phyloP scores from a whole-genome alignment of 1,140 invertebrate genomes.

The Drosophila hydei region DNA sequence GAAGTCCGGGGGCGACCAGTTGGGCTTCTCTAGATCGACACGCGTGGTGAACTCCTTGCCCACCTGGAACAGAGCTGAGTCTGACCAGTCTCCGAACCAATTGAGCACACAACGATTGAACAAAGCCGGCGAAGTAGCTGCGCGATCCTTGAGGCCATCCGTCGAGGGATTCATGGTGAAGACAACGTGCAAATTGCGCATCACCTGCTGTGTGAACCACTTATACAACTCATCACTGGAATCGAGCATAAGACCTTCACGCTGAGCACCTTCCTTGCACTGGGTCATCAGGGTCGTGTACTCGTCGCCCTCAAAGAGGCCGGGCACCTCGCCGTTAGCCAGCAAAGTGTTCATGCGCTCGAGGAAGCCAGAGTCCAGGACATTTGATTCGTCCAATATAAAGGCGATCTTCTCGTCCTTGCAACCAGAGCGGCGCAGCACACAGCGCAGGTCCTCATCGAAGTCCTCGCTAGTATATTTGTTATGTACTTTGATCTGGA shows the following conservation, averaged over 20 bases:
- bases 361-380: conserved; percentile 98
- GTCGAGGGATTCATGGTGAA: conserved; percentile 99
- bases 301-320: conserved; percentile 97
- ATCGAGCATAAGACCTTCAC: conserved; percentile 99
- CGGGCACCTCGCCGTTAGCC: conserved; percentile 98
- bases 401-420: conserved; percentile 99
- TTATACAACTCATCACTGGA: conserved; percentile 99
- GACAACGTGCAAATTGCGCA: conserved; percentile 99
- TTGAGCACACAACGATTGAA: conserved; percentile 99
- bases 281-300: conserved; percentile 99
- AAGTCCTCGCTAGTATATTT: conserved; percentile 99
- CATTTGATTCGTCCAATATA: conserved; percentile 99
- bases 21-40: conserved; percentile 92
- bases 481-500: conserved; percentile 99
- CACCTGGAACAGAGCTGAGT: conserved; percentile 96
- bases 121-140: conserved; percentile 98
- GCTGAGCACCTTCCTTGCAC: conserved; percentile 99
- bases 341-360: conserved; percentile 99
- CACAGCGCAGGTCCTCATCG: conserved; percentile 98
- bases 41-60: conserved; percentile 94
- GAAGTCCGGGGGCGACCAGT: conserved; percentile 93
- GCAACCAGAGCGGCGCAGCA: conserved; percentile 96
- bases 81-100: conserved; percentile 99
- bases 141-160: conserved; percentile 98
- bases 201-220: conserved; percentile 98